Evolutionary conservation across 2,113 vertebrate genomes (phyloP).

Genomic region (Nerophis lumbriciformis): DNA sequence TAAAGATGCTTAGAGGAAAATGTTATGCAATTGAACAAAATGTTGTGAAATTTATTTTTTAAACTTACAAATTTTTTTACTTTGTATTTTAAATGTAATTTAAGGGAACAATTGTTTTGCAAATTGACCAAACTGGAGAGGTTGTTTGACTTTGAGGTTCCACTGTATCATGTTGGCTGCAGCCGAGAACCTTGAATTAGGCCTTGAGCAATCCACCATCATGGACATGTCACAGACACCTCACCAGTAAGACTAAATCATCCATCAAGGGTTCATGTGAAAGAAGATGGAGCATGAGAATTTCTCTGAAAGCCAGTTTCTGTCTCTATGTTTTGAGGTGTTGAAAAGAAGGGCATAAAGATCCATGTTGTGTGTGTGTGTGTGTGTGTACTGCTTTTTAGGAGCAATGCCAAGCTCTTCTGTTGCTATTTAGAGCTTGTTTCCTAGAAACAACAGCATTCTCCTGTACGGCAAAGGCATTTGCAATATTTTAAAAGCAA

Average conservation of each 20-base stretch:
- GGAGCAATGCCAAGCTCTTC: constrained; percentile 24
- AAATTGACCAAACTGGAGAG: background rate
- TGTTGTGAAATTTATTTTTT: too few relatives aligned
- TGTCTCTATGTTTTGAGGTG: background rate
- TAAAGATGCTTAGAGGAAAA: too few relatives aligned
- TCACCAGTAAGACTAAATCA: background rate
- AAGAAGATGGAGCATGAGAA: constrained; percentile 14
- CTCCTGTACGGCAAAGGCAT: constrained; percentile 23
- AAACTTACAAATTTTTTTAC: too few relatives aligned
- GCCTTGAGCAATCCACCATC: background rate
- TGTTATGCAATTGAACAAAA: too few relatives aligned
- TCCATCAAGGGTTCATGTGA: background rate
- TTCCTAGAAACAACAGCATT: constrained; percentile 46
- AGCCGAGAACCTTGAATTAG: constrained; percentile 1
- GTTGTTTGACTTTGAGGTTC: background rate
- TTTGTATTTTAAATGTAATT: too few relatives aligned
- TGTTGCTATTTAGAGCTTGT: constrained; percentile 52
- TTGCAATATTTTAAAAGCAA: constrained; percentile 43
- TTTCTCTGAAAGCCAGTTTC: constrained; percentile 5
- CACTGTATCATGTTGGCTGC: background rate
- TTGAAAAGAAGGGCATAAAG: background rate
- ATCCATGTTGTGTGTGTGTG: background rate
- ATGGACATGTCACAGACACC: background rate
- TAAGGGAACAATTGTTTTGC: too few relatives aligned
- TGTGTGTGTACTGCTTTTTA: constrained; percentile 16